Base-by-base conservation (phyloP, 2,797 vertebrate species). In the Kryptopterus vitreolus region DNA sequence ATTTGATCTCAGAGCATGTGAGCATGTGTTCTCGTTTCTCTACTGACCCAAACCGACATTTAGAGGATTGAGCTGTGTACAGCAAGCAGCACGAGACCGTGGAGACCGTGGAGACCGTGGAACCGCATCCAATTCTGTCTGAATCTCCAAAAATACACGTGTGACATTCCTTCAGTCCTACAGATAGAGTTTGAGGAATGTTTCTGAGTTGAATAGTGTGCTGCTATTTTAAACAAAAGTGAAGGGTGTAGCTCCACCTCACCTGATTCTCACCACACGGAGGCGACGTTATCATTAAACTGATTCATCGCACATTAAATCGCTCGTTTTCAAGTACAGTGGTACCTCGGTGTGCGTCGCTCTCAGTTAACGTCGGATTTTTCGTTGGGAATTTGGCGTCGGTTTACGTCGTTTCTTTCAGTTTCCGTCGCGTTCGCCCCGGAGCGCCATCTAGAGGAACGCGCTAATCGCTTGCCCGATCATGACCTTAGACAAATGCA, bases 121-220 rank as follows among this genome's bases (percentile, higher is more conserved):
- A 87, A 81, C 26, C 58, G 43, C 48, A 76, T 72, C 66, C 52
- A 81, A 87, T 87, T 88, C 84, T 31, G 81, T 89, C 86, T 82
- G 76, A 80, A 86, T 85, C 86, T 86, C 84, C 84, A 87, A 88
- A 91, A 87, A 88, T 87, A 89, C 79, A 81, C 81, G 77, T 53
- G 59, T 77, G 22, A 77, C 20, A 29, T 84, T 80, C 82, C 83
- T 87, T 88, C 88, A 86, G 52, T 76, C 61, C 81, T 88, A 86
- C 79, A 87, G 88, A 84, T 87, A 75, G 83, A 81, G 71, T 85
- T 73, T 82, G 83, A 74, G 33, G 24, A 31, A 20, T 66, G 26
- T 75, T 87, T 76, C 82, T 52, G 55, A 78, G 76, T 22, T 71
- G 89, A 90, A 91, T 81, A 86, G 88, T 33, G 80, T 89, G 71